Evolutionary conservation across 2,888 invertebrate genomes (phyloP).

Genomic region (Agonopterix arenella): DNA sequence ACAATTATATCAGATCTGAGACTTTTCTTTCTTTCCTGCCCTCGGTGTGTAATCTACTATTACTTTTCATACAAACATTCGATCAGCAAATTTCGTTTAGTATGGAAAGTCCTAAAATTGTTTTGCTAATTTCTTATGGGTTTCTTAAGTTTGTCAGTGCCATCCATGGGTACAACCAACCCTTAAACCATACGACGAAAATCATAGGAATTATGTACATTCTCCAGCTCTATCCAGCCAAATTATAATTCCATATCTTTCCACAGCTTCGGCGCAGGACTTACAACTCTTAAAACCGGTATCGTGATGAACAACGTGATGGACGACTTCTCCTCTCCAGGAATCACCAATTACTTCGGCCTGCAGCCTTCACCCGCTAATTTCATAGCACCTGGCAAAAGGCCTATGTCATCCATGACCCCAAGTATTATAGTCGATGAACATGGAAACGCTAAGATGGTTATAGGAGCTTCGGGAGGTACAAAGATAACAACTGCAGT

Average conservation of each 20-base stretch:
- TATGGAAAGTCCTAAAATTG: no score
- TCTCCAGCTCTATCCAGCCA: no score
- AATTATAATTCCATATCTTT: not conserved
- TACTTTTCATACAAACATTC: no score
- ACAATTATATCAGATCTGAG: no score
- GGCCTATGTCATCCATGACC: constrained; percentile 91
- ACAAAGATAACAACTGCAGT: constrained; percentile 87
- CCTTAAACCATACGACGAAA: no score
- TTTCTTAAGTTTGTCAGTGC: no score
- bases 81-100: no score
- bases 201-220: no score
- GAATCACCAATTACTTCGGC: constrained; percentile 81
- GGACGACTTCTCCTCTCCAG: constrained; percentile 94
- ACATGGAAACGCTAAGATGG: constrained; percentile 81
- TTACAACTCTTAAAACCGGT: constrained; percentile 87
- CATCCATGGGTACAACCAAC: no score
- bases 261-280: constrained; percentile 88
- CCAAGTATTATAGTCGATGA: constrained; percentile 86
- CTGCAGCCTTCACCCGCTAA: constrained; percentile 88
- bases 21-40: no score
- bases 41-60: no score
- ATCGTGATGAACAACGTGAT: constrained; percentile 97
- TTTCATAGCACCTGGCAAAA: constrained; percentile 86
- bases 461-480: constrained; percentile 90
- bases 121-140: no score